Conservation (phyloP, 2,113 vertebrate species). For the Dryoscopus gambensis region DNA sequence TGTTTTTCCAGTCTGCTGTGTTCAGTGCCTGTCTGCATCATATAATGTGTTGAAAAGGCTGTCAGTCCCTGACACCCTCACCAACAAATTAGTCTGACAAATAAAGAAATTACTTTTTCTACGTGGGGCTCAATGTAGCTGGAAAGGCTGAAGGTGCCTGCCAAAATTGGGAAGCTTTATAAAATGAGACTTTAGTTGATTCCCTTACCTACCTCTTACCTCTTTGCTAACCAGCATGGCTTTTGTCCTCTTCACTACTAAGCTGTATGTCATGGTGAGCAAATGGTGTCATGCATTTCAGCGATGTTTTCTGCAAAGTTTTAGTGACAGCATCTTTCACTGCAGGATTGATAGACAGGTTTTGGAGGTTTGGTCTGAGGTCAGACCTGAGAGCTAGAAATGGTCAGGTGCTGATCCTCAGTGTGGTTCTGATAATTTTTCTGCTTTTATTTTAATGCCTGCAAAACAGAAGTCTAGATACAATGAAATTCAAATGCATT, state of each 20-base stretch:
- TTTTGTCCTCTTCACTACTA: neutral
- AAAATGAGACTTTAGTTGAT: neutral
- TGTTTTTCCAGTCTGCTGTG: slow-evolving; percentile 21
- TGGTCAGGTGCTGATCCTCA: neutral
- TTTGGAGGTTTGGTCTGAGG: neutral
- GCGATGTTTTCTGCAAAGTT: neutral
- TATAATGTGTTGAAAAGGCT: neutral
- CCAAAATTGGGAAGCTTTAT: neutral
- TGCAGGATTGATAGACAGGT: neutral
- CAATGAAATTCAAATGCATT: neutral
- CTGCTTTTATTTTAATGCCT: neutral
- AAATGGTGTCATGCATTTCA: neutral
- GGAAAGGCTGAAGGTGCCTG: neutral
- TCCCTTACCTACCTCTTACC: neutral
- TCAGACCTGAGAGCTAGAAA: neutral
- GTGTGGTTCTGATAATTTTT: neutral
- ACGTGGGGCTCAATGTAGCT: neutral
- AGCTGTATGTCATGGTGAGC: neutral
- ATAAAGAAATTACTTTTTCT: neutral
- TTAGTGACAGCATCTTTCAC: neutral
- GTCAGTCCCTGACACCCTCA: neutral
- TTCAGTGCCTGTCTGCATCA: neutral
- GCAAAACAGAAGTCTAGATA: neutral
- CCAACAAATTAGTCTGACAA: slow-evolving; percentile 1
- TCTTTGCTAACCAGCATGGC: neutral